Evolutionary conservation across 2,113 vertebrate genomes (phyloP).

Genomic region (Porphyrio hochstetteri): DNA sequence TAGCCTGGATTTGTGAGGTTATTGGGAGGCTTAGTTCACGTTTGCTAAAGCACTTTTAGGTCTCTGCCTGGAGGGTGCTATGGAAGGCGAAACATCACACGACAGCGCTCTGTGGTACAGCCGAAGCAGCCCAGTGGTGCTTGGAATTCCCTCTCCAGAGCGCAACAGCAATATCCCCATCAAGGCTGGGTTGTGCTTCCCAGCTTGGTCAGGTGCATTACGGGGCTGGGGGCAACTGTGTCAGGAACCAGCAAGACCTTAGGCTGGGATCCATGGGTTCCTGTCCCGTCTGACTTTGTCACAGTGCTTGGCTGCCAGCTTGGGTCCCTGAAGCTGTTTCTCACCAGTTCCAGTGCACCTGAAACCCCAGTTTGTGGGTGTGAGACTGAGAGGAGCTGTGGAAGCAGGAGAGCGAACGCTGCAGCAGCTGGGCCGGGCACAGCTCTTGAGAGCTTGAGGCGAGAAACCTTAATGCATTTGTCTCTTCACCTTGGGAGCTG

Average conservation of each 20-base stretch:
- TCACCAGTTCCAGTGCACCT: fast-evolving
- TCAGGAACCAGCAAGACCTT: background rate
- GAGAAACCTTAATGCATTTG: background rate
- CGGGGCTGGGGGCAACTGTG: background rate
- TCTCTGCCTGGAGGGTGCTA: background rate
- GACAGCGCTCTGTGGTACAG: fast-evolving
- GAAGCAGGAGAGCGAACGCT: background rate
- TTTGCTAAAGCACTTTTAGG: background rate
- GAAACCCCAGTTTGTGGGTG: background rate
- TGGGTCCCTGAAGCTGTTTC: background rate
- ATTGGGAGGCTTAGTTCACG: background rate
- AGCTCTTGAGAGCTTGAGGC: background rate
- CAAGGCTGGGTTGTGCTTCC: fast-evolving
- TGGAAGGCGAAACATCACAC: fast-evolving
- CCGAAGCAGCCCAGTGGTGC: background rate
- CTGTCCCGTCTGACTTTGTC: fast-evolving
- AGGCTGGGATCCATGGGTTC: fast-evolving
- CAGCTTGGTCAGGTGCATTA: background rate
- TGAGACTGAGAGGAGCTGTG: background rate
- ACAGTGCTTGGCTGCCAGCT: fast-evolving
- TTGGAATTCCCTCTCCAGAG: background rate
- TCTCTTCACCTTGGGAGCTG: background rate
- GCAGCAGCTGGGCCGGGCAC: background rate
- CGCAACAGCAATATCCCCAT: background rate
- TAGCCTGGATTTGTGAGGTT: background rate